Percentiles rank a stretch among this genome's conserved stretches.
Evolutionary conservation across 2,888 invertebrate genomes (phyloP).

Genomic region (Mycogona germanica): DNA sequence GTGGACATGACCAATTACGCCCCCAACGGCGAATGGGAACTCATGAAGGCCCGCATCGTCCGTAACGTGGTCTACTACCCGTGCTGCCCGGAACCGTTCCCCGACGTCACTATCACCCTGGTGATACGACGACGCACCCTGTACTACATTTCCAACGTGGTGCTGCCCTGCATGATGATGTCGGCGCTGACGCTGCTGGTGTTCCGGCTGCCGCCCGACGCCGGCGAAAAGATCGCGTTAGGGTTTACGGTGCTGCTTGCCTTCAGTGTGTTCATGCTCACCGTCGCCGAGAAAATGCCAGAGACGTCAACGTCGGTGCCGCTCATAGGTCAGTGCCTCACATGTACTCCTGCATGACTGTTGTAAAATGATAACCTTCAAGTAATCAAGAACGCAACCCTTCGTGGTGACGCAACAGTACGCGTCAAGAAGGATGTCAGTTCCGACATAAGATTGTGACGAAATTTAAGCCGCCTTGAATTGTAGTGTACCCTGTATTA

Average conservation of each 20-base stretch:
- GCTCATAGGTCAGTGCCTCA: slow-evolving; percentile 1
- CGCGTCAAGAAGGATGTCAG: too few species aligned
- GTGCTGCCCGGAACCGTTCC: slow-evolving; percentile 39
- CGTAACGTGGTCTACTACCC: slow-evolving; percentile 31
- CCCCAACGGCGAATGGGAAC: slow-evolving; percentile 42
- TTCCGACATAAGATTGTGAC: too few species aligned
- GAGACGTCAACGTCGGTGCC: slow-evolving; percentile 5
- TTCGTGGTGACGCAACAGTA: too few species aligned
- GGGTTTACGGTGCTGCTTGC: slow-evolving; percentile 7
- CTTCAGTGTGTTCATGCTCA: slow-evolving; percentile 1
- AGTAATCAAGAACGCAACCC: too few species aligned
- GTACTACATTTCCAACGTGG: slow-evolving; percentile 42
- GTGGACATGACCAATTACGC: slow-evolving; percentile 43
- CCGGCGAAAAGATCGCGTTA: slow-evolving; percentile 3
- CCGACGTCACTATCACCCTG: slow-evolving; percentile 40
- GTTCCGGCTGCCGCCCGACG: slow-evolving; percentile 3
- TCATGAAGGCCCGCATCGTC: slow-evolving; percentile 36
- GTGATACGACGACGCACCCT: slow-evolving; percentile 39
- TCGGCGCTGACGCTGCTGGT: slow-evolving; percentile 2
- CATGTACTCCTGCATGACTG: not conserved
- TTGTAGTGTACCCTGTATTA: too few species aligned
- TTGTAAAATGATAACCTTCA: not conserved
- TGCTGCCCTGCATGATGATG: slow-evolving; percentile 41
- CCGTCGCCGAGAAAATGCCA: slow-evolving; percentile 6
- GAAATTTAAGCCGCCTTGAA: too few species aligned